These are phyloP conservation scores for Temnothorax nylanderi DNA, from an alignment of 1,140 invertebrate genomes.

Conservation along the genomic window DNA sequence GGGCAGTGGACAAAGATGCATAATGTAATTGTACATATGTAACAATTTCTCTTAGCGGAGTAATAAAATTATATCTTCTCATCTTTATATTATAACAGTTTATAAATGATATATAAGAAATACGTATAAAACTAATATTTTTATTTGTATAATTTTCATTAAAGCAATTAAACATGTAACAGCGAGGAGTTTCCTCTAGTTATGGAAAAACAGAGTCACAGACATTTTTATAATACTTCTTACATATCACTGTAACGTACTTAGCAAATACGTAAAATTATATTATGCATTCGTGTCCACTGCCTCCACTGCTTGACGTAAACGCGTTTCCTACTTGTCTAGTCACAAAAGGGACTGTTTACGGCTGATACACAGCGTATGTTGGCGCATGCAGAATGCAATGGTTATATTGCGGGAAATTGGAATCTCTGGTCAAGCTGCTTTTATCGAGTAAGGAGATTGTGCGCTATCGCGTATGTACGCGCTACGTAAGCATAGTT, in stretches of 20 bases:
- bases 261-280: neutral
- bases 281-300: neutral
- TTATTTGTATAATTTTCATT: neutral
- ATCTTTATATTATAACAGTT: neutral
- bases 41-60: neutral
- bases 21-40: neutral
- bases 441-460: slow-evolving; percentile 70
- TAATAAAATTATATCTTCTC: neutral
- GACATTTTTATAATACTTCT: neutral
- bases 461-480: slow-evolving; percentile 32
- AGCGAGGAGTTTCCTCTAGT: neutral
- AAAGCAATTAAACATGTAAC: neutral
- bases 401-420: slow-evolving; percentile 66
- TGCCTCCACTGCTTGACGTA: neutral
- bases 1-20: neutral
- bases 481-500: slow-evolving; percentile 28
- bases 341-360: slow-evolving; percentile 50
- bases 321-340: slow-evolving; percentile 32
- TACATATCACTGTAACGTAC: neutral
- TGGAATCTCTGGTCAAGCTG: slow-evolving; percentile 66
- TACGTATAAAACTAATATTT: neutral
- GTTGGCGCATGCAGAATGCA: slow-evolving; percentile 5
- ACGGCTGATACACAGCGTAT: slow-evolving; percentile 30
- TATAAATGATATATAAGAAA: neutral
- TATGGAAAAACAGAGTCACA: neutral